A percentile compares a stretch with the other conserved stretches of the same genome.
phyloP scores from a whole-genome alignment of 64 coral and sea anemone genomes.

The Acropora yongei region DNA sequence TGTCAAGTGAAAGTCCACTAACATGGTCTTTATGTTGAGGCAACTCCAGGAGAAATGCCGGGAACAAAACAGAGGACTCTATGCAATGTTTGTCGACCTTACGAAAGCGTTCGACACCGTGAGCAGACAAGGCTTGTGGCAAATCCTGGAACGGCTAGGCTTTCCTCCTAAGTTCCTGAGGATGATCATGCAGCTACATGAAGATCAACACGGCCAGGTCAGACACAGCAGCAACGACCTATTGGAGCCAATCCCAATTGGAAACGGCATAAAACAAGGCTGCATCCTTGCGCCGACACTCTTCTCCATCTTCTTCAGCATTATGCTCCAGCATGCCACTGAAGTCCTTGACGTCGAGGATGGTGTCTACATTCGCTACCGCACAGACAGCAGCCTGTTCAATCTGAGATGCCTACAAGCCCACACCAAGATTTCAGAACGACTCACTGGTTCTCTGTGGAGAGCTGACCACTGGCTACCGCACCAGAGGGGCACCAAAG shows the following conservation, averaged over 20 bases:
- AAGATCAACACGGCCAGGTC: neutral
- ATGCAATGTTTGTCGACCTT: neutral
- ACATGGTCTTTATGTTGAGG: no score
- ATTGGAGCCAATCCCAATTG: neutral
- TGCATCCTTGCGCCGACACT: conserved; percentile 23
- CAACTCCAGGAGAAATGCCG: neutral
- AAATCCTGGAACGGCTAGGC: neutral
- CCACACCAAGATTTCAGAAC: neutral
- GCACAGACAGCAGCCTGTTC: conserved; percentile 3
- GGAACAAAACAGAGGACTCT: neutral
- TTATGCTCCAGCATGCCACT: neutral
- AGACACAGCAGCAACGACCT: neutral
- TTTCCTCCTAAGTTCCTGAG: neutral
- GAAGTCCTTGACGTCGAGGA: neutral
- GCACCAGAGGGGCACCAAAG: neutral
- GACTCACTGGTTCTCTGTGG: conserved; percentile 2
- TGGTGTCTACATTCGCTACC: neutral
- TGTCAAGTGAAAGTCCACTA: no score
- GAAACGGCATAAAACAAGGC: conserved; percentile 44
- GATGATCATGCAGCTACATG: neutral
- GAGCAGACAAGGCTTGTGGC: neutral
- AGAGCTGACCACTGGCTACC: neutral
- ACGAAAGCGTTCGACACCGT: neutral
- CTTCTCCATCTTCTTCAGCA: conserved; percentile 31
- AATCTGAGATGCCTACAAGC: conserved; percentile 10